Conservation (phyloP, 2,797 vertebrate species). For the Gadopsis bispinosus region DNA sequence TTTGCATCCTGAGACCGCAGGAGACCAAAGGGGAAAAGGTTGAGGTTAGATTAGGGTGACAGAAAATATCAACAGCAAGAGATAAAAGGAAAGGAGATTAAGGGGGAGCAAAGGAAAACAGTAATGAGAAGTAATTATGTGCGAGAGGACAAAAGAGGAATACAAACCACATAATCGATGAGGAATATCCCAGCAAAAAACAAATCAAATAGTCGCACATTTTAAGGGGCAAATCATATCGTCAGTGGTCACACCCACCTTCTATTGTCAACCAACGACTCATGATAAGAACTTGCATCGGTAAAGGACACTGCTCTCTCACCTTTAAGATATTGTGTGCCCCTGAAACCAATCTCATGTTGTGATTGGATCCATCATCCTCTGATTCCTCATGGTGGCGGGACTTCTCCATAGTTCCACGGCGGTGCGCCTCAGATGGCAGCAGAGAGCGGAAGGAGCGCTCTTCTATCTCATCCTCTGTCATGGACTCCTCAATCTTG, state of each 20-base stretch:
- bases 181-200: neutral
- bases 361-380: conserved; percentile 85
- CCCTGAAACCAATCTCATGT: conserved; percentile 71
- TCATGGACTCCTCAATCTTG: conserved; percentile 97
- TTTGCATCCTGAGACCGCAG: conserved; percentile 83
- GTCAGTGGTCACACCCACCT: neutral
- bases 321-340: conserved; percentile 75
- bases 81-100: neutral
- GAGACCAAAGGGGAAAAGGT: neutral
- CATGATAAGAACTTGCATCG: neutral
- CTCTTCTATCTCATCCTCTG: conserved; percentile 96
- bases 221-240: neutral
- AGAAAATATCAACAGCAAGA: neutral
- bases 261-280: neutral
- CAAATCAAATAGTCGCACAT: neutral
- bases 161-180: neutral
- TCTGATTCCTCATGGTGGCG: conserved; percentile 90
- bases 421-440: conserved; percentile 95
- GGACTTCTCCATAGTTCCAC: conserved; percentile 91
- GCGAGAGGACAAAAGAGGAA: neutral
- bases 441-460: conserved; percentile 95
- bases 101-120: neutral
- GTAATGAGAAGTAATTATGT: neutral
- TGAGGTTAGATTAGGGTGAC: neutral
- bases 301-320: neutral